Conservation (phyloP, 2,888 invertebrate genomes). For the Malthinus flaveolus region DNA sequence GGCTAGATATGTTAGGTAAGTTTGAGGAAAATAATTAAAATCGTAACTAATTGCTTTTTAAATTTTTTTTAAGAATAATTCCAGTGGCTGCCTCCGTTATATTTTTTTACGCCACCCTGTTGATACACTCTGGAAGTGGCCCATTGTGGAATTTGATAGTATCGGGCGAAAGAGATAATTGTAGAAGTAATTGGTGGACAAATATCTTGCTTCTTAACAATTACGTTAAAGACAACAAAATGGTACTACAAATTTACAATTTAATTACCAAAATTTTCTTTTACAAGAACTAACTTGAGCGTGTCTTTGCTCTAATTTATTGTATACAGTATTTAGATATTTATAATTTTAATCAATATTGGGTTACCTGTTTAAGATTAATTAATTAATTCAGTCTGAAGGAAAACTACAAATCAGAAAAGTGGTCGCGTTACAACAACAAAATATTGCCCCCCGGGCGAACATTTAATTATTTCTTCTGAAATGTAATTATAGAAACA, state of each 20-base stretch:
- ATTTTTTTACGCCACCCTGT: conserved; percentile 61
- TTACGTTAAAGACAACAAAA: conserved; percentile 61
- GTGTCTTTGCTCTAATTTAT: too few relatives aligned
- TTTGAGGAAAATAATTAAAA: neutral
- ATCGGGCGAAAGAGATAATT: conserved; percentile 57
- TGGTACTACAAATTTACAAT: conserved; percentile 54
- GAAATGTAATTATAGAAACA: too few relatives aligned
- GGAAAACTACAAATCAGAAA: neutral
- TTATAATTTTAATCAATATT: too few relatives aligned
- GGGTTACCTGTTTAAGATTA: too few relatives aligned
- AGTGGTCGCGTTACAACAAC: neutral
- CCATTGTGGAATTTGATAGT: conserved; percentile 63
- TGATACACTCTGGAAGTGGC: conserved; percentile 61
- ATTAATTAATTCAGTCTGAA: neutral
- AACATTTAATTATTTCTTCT: too few relatives aligned
- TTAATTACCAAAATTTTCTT: too few relatives aligned
- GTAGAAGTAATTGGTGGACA: conserved; percentile 66
- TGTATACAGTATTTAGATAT: too few relatives aligned
- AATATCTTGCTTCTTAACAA: conserved; percentile 65
- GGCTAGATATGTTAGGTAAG: neutral
- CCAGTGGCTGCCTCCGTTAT: conserved; percentile 61
- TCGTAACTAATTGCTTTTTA: neutral
- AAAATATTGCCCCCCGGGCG: too few relatives aligned
- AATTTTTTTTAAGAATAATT: conserved; percentile 56
- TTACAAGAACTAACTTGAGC: too few relatives aligned